Evolutionary conservation across 2,888 invertebrate genomes (phyloP).

Genomic region (Stictocephala bisonia): DNA sequence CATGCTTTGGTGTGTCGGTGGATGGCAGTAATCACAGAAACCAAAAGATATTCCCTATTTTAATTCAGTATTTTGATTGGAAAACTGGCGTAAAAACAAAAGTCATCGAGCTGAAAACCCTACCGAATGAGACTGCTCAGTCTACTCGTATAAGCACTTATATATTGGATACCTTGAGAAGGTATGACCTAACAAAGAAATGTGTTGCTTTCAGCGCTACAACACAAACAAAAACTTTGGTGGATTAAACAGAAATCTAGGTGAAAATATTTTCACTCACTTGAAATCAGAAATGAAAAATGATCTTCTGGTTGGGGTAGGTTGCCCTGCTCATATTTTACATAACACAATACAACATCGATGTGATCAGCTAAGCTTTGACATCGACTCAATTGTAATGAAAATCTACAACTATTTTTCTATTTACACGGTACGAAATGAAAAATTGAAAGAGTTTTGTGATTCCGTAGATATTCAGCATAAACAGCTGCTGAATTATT

Average conservation of each 20-base stretch:
- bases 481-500: slow-evolving; percentile 56
- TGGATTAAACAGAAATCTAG: slow-evolving; percentile 40
- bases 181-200: slow-evolving; percentile 26
- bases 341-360: slow-evolving; percentile 61
- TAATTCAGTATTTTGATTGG: slow-evolving; percentile 48
- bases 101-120: slow-evolving; percentile 39
- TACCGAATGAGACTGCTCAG: slow-evolving; percentile 43
- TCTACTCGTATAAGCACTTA: slow-evolving; percentile 11
- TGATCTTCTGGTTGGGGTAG: slow-evolving; percentile 55
- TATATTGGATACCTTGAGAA: slow-evolving; percentile 34
- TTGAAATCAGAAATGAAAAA: slow-evolving; percentile 23
- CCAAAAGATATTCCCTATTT: slow-evolving; percentile 50
- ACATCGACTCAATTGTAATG: slow-evolving; percentile 60
- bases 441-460: slow-evolving; percentile 61
- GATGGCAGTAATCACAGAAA: slow-evolving; percentile 51
- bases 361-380: slow-evolving; percentile 60
- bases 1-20: slow-evolving; percentile 46
- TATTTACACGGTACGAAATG: slow-evolving; percentile 61
- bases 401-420: no score
- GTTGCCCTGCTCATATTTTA: slow-evolving; percentile 62
- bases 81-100: slow-evolving; percentile 43
- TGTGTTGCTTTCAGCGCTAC: slow-evolving; percentile 41
- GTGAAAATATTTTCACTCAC: slow-evolving; percentile 55
- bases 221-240: slow-evolving; percentile 52
- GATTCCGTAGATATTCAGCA: slow-evolving; percentile 56